phyloP scores from a whole-genome alignment of 2,888 invertebrate genomes.

The Fabriciana adippe region DNA sequence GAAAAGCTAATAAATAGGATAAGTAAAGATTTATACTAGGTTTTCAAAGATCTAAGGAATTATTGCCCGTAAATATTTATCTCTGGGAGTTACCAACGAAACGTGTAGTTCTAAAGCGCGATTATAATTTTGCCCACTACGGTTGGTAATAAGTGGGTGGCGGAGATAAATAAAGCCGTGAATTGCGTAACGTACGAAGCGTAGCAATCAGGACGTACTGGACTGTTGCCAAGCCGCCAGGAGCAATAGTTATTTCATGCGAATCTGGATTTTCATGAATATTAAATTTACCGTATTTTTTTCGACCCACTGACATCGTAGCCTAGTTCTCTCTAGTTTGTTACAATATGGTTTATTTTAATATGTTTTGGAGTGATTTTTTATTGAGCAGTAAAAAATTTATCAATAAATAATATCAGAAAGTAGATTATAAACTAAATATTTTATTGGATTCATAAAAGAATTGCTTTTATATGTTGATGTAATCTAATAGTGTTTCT shows the following conservation, averaged over 20 bases:
- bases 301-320: constrained; percentile 2
- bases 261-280: constrained; percentile 25
- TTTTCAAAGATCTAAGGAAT: background rate
- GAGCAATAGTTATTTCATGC: constrained; percentile 34
- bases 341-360: background rate
- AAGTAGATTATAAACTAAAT: too few relatives aligned
- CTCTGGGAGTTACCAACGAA: background rate
- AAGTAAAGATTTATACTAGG: too few relatives aligned
- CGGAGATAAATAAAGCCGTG: constrained; percentile 34
- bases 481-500: too few relatives aligned
- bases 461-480: too few relatives aligned
- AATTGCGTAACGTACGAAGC: constrained; percentile 30
- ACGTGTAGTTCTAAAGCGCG: background rate
- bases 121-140: constrained; percentile 5
- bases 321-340: background rate
- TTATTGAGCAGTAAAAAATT: too few relatives aligned
- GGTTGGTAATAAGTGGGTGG: constrained; percentile 17
- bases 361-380: background rate
- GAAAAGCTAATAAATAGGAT: too few relatives aligned
- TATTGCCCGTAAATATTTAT: constrained; percentile 10
- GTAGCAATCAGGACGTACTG: constrained; percentile 40
- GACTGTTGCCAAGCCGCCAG: constrained; percentile 38
- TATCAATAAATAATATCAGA: too few relatives aligned
- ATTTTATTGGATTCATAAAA: too few relatives aligned
- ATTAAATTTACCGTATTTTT: constrained; percentile 21